Conservation (phyloP, 1,140 invertebrate genomes). For the Rhyacophila brunnea region DNA sequence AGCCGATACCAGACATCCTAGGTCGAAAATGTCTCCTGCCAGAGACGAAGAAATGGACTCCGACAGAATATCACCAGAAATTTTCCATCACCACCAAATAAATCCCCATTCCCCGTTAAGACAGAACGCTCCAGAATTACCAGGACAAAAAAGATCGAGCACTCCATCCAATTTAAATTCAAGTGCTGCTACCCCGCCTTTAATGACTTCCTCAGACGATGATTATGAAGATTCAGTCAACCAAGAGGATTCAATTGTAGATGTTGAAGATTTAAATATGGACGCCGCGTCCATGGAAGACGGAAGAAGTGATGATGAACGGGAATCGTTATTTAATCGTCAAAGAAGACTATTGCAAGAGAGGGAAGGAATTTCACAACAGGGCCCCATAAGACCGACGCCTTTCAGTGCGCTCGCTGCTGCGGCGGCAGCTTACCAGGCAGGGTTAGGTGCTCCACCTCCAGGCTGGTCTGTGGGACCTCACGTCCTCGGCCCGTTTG, state of each 20-base stretch:
- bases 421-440: conserved; percentile 59
- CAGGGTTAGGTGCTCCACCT: conserved; percentile 52
- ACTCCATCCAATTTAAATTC: conserved; percentile 43
- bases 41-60: conserved; percentile 44
- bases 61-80: conserved; percentile 40
- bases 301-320: conserved; percentile 40
- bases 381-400: conserved; percentile 63
- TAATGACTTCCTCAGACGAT: conserved; percentile 56
- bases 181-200: conserved; percentile 33
- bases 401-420: conserved; percentile 66
- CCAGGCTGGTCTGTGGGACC: conserved; percentile 48
- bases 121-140: conserved; percentile 49
- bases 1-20: conserved; percentile 59
- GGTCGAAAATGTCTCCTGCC: conserved; percentile 36
- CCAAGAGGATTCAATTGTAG: conserved; percentile 66
- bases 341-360: conserved; percentile 42
- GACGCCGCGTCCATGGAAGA: conserved; percentile 48
- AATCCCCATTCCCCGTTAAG: conserved; percentile 50
- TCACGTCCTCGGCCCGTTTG: conserved; percentile 48
- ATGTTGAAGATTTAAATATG: conserved; percentile 65
- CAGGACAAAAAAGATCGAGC: conserved; percentile 42
- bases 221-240: conserved; percentile 63
- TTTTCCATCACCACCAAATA: conserved; percentile 48
- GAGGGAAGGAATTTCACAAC: conserved; percentile 42
- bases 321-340: conserved; percentile 41